Evolutionary conservation across 2,113 vertebrate genomes (phyloP), one percentile per base, ranked within the genome.

Genomic region (Phyllostomus hastatus): DNA sequence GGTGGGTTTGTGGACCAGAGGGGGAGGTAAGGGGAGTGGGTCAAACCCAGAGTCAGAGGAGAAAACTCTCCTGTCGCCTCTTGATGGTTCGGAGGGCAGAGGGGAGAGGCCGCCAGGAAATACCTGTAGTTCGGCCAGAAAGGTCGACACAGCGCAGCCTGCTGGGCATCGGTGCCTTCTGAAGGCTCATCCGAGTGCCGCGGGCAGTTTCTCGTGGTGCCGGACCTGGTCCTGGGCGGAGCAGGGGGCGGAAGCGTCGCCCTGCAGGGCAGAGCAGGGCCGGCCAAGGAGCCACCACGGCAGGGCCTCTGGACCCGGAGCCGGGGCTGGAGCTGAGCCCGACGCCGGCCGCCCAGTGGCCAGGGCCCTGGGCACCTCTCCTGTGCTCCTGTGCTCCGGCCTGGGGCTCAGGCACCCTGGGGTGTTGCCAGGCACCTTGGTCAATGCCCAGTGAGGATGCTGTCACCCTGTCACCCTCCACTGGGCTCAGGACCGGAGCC

Each of bases 101-200:
- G 31, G 33, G 35, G 31, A 41, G 43, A 64, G 24, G n/a, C 28
- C 8, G 66, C 17, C 4, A 8, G 28, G 19, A 2, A 26, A 4
- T 2, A 43, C 22, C 70, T 43, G 38, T 15, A 26, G 1, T 20
- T 26, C 1, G 26, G 38, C 35, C 10, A 3, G 15, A 59, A 14
- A 1, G 31, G 14, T 0, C 0, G 2, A 10, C 33, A 0, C 1
- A 17, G 7, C 0, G 12, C 0, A 4, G 31, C 2, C 1, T 6
- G 11, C 4, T 17, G 48, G 2, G 31, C 57, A 1, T 0, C 2
- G 26, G 11, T 0, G 1, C 16, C 41, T 38, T 59, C 95, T 0
- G 16, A 67, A 24, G 26, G 4, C 4, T 4, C 16, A 1, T 10
- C 38, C 22, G 31, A 19, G 9, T 0, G 33, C 16, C 9, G 1